Evolutionary conservation across 2,797 vertebrate genomes (phyloP).

Genomic region (Erpetoichthys calabaricus): DNA sequence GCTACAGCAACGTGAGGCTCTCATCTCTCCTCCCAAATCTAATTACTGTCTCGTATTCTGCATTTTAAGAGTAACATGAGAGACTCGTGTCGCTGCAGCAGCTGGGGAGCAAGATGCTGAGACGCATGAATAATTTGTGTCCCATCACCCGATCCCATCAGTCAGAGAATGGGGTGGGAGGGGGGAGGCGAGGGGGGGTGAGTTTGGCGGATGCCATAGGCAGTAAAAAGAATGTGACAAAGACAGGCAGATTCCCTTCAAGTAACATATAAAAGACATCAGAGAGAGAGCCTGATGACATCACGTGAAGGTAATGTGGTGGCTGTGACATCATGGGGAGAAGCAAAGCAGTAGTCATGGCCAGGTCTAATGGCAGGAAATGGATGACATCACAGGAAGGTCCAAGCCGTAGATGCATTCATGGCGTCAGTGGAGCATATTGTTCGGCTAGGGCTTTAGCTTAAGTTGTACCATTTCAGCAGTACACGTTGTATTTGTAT

Average conservation of each 20-base stretch:
- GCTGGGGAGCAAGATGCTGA: conserved; percentile 9
- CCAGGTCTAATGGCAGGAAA: too few relatives aligned
- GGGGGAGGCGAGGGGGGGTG: conserved; percentile 11
- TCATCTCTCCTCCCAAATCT: conserved; percentile 6
- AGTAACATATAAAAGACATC: not conserved
- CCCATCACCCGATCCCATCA: conserved; percentile 4
- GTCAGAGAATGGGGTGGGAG: conserved; percentile 16
- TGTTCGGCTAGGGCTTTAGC: too few relatives aligned
- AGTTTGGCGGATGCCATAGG: conserved; percentile 13
- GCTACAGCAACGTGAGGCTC: too few relatives aligned
- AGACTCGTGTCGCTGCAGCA: conserved; percentile 16
- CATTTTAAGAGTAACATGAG: conserved; percentile 11
- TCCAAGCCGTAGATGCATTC: too few relatives aligned
- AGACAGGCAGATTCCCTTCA: not conserved
- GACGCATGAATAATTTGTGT: conserved; percentile 11
- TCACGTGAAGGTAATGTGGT: conserved; percentile 21
- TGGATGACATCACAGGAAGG: too few relatives aligned
- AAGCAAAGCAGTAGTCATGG: too few relatives aligned
- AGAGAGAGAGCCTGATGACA: not conserved
- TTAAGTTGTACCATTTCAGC: too few relatives aligned
- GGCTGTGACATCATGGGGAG: too few relatives aligned
- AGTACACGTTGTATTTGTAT: too few relatives aligned
- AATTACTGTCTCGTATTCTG: conserved; percentile 18
- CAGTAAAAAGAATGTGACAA: not conserved
- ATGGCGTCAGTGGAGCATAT: too few relatives aligned